Base-by-base conservation (phyloP, 1,140 invertebrate genomes). In the Anastrepha obliqua region DNA sequence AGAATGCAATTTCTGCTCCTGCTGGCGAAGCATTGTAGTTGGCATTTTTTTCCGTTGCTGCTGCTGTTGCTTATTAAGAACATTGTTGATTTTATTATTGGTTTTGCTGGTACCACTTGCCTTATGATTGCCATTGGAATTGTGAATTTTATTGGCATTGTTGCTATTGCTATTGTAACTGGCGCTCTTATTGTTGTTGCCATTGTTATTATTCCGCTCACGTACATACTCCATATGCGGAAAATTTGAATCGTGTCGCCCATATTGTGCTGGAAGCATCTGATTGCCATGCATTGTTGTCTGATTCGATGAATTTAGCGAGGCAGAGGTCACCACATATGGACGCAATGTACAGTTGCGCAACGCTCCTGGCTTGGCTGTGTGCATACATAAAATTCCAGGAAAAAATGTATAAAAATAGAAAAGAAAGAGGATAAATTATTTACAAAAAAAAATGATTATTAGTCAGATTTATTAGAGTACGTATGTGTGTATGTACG, bases 281-380 rank as follows among this genome's bases (percentile, higher is more conserved):
- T 93, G 92, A 93, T 93, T 93, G 91, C 89, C 90, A 86, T 93
- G 91, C 90, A 93, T 93, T 93, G 92, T 93, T 90, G 92, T 92
- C 90, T 92, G 91, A 91, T 93, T 93, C 89, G 93, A 93, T 90
- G 92, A 93, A 90, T 93, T 93, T 89, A 93, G 89, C 87, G 91
- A 93, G 39, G 92, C 91, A 58, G 91, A 93, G 89, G 92, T 92
- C 87, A 92, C 91, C 87, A 93, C 92, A 90, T 93, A 93, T 86
- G 93, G 93, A 89, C 96, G 95, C 39, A 97, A 94, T 7, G 97
- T 97, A 94, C 97, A 98, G 93, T 98, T 98, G 20, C 96, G 95
- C 81, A 97, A 94, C 1, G 97, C 95, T 88, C 96, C 96, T 3
- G 97, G 97, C 90, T 96, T 96, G 47, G 96, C 96, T 97, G 81